Evolutionary conservation across 2,888 invertebrate species (phyloP).

Genomic region (Agrochola lychnidis): DNA sequence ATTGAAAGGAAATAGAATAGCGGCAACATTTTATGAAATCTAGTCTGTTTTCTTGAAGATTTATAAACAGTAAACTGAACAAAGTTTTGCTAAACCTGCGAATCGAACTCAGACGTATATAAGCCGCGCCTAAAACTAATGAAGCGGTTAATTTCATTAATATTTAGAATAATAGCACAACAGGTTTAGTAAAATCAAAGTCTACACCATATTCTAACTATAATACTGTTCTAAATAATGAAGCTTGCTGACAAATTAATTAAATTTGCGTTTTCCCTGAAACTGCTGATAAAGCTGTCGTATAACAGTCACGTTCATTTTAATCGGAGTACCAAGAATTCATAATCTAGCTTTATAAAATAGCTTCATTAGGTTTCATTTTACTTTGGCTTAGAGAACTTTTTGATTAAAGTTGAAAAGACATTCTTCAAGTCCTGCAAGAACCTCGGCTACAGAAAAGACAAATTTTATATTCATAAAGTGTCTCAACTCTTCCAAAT

Average conservation of each 20-base stretch:
- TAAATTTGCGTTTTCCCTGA: slow-evolving; percentile 1
- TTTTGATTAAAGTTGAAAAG: slow-evolving; percentile 24
- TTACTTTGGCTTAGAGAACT: slow-evolving; percentile 11
- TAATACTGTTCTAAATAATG: not conserved
- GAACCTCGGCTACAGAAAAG: not conserved
- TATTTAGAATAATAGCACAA: not conserved
- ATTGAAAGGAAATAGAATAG: slow-evolving; percentile 25
- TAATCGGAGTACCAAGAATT: slow-evolving; percentile 21
- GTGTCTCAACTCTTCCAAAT: slow-evolving; percentile 27
- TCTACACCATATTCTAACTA: not conserved
- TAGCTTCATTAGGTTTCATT: slow-evolving; percentile 24
- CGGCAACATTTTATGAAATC: not conserved
- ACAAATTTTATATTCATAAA: slow-evolving; percentile 29
- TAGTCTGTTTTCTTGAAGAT: slow-evolving; percentile 1
- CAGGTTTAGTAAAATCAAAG: not conserved
- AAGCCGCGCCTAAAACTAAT: not conserved
- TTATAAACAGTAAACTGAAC: not conserved
- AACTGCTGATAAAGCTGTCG: slow-evolving; percentile 3
- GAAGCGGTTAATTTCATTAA: not conserved
- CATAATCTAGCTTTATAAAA: slow-evolving; percentile 18
- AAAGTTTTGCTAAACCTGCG: not conserved
- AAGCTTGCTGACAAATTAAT: slow-evolving; percentile 2
- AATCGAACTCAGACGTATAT: not conserved
- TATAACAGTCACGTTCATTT: slow-evolving; percentile 10
- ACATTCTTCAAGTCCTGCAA: not conserved